Percentiles rank a stretch among this genome's conserved stretches.
These are phyloP conservation scores for Rhineura floridana DNA, from an alignment of 2,113 vertebrate genomes.

Conservation along the genomic window DNA sequence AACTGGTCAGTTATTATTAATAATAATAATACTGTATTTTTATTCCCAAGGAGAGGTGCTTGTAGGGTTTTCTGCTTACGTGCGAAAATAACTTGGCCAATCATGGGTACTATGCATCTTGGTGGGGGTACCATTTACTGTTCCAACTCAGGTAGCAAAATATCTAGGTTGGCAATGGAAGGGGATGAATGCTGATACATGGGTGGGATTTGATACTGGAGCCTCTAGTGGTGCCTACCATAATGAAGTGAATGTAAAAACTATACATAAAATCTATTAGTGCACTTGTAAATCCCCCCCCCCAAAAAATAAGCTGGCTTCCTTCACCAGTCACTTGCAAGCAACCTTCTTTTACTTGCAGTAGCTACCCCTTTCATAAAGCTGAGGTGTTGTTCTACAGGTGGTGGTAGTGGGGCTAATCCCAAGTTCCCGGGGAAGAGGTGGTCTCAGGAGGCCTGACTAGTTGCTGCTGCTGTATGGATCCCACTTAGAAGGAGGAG, in stretches of 20 bases:
- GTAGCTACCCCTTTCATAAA: not conserved
- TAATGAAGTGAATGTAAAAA: not conserved
- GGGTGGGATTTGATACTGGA: not conserved
- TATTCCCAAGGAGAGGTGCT: too few relatives aligned
- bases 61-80: not conserved
- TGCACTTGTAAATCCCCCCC: too few relatives aligned
- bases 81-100: too few relatives aligned
- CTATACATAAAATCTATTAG: not conserved
- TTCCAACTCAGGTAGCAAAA: too few relatives aligned
- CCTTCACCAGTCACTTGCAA: not conserved
- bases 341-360: not conserved
- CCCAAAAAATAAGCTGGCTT: not conserved
- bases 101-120: too few relatives aligned
- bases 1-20: too few relatives aligned
- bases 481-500: fast-evolving
- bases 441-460: too few relatives aligned
- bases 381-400: too few relatives aligned
- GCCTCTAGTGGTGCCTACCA: not conserved
- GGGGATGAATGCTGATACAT: not conserved
- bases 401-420: not conserved
- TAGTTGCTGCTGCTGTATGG: too few relatives aligned
- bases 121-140: too few relatives aligned
- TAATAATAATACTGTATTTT: too few relatives aligned
- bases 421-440: not conserved
- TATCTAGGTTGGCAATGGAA: not conserved